A percentile compares a stretch with the other conserved stretches of the same genome.
Evolutionary conservation across 1,140 invertebrate species (phyloP).

Genomic region (Calliopsis andreniformis): DNA sequence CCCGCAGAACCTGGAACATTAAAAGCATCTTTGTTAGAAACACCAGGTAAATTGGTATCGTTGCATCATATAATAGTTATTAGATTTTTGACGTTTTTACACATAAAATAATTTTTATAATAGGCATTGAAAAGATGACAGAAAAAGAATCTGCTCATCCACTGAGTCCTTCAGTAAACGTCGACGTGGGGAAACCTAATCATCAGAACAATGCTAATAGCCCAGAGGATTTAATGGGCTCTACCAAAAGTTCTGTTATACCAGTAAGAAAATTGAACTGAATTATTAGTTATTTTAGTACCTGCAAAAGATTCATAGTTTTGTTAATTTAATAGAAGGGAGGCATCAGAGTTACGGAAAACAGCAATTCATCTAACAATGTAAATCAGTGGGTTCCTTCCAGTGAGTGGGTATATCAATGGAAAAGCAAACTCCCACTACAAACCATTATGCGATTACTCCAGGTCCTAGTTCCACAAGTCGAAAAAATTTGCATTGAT

Average conservation of each 20-base stretch:
- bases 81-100: neutral
- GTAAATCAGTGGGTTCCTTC: constrained; percentile 89
- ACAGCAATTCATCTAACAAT: constrained; percentile 55
- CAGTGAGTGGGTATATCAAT: constrained; percentile 96
- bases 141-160: constrained; percentile 95
- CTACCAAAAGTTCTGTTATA: constrained; percentile 72
- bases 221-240: constrained; percentile 46
- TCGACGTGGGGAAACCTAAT: constrained; percentile 65
- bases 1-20: constrained; percentile 95
- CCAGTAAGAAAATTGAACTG: constrained; percentile 66
- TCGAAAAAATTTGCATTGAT: constrained; percentile 99
- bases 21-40: constrained; percentile 94
- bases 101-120: constrained; percentile 13
- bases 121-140: constrained; percentile 96
- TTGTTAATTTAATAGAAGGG: constrained; percentile 73
- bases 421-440: constrained; percentile 98
- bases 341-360: constrained; percentile 79
- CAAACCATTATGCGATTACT: constrained; percentile 99
- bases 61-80: neutral
- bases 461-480: constrained; percentile 99
- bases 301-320: constrained; percentile 5
- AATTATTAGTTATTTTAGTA: constrained; percentile 14
- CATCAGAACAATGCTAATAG: constrained; percentile 47
- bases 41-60: constrained; percentile 84
- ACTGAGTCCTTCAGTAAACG: constrained; percentile 72